Conservation (phyloP, 2,888 invertebrate species). For the Seira sanloemensis region DNA sequence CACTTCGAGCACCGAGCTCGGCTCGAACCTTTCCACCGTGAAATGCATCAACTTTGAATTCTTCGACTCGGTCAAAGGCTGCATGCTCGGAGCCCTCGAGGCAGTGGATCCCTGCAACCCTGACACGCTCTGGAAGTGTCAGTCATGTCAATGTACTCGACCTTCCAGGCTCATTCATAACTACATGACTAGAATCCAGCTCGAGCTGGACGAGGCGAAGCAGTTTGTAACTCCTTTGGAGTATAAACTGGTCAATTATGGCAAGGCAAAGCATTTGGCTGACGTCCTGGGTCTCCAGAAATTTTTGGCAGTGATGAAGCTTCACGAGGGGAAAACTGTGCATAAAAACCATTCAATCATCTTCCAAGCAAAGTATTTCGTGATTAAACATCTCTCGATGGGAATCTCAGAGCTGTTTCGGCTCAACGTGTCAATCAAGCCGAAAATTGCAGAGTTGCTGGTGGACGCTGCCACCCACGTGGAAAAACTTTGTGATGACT, state of each 20-base stretch:
- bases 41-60: constrained; percentile 61
- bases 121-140: constrained; percentile 42
- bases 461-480: constrained; percentile 41
- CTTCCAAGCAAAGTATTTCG: constrained; percentile 48
- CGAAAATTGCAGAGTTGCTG: constrained; percentile 31
- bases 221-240: constrained; percentile 21
- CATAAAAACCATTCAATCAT: constrained; percentile 49
- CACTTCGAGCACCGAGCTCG: constrained; percentile 26
- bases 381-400: constrained; percentile 30
- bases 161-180: constrained; percentile 44
- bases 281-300: constrained; percentile 46
- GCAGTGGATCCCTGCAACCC: constrained; percentile 31
- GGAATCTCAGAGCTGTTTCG: constrained; percentile 43
- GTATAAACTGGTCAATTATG: constrained; percentile 32
- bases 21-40: constrained; percentile 48
- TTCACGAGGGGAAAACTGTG: constrained; percentile 41
- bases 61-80: constrained; percentile 52
- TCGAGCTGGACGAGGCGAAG: constrained; percentile 52
- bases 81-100: constrained; percentile 34
- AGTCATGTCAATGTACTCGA: constrained; percentile 26
- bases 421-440: constrained; percentile 32
- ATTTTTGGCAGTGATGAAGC: constrained; percentile 32
- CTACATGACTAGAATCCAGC: constrained; percentile 52
- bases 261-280: constrained; percentile 32
- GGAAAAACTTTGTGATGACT: constrained; percentile 45